Evolutionary conservation across 2,797 vertebrate genomes (phyloP), one percentile per base, ranked within the genome.

Genomic region (Scleropages formosus): DNA sequence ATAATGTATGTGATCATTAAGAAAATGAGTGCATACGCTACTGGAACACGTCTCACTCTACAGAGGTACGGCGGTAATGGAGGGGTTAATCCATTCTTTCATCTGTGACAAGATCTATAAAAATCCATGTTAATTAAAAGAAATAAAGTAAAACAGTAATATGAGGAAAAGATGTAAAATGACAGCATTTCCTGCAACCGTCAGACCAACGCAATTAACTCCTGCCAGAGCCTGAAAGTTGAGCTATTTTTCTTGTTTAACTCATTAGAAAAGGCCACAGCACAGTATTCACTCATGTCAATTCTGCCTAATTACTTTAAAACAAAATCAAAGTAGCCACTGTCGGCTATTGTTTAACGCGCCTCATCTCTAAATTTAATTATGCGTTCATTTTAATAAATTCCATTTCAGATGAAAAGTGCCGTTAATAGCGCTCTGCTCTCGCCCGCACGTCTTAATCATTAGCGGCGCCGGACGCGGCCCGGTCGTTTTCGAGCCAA

Each of bases 161-260:
- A 70, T 78, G 73, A 83, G 79, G 78, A 86, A 83, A 87, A 84
- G 83, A 81, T 81, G 78, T 82, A 88, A n/a, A 87, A 87, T 89
- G 90, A 91, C 88, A 89, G 88, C 82, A 83, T 86, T 90, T 82
- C 84, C 79, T 80, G 84, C 86, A 84, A 87, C 85, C 81, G 76
- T 88, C 82, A 88, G 86, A 88, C 85, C 86, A 87, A 87, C 81
- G 85, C 92, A 92, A 92, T 93, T 93, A 93, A 85, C 91, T 88
- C 84, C 90, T 91, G 92, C 90, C 92, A 91, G 80, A 75, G 81
- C 86, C 82, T 86, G 83, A 87, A 88, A 91, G 87, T 89, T 89
- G 87, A 89, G 90, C 87, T 87, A 93, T 92, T 91, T 90, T 91
- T 93, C 91, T 91, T 92, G 89, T 89, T 92, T 93, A 92, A 91